Conservation (phyloP, 1,140 invertebrate genomes). For the Drosophila lacteicornis region DNA sequence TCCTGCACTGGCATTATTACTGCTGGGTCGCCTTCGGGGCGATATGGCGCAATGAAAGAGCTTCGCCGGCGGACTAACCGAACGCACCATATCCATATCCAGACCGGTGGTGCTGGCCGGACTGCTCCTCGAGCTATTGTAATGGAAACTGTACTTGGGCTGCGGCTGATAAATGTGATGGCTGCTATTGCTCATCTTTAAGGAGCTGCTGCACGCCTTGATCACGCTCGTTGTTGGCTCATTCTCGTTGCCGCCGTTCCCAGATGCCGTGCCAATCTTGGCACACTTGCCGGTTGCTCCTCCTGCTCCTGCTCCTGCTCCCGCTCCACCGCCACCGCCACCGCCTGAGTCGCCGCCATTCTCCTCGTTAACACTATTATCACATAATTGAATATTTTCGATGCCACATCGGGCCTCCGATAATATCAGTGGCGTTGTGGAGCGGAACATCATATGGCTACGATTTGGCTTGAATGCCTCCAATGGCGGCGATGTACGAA, state of each 20-base stretch:
- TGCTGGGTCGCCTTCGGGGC: constrained; percentile 87
- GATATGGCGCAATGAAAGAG: constrained; percentile 89
- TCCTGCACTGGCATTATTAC: constrained; percentile 65
- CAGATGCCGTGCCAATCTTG: constrained; percentile 42
- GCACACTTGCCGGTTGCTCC: constrained; percentile 52
- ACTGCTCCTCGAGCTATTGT: constrained; percentile 80
- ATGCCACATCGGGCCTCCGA: constrained; percentile 84
- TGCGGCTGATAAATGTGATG: constrained; percentile 84
- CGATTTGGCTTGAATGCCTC: constrained; percentile 93
- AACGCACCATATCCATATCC: constrained; percentile 86
- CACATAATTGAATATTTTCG: constrained; percentile 85
- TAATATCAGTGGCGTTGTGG: constrained; percentile 85
- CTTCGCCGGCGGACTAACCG: constrained; percentile 90
- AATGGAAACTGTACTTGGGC: constrained; percentile 84
- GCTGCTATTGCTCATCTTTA: constrained; percentile 84
- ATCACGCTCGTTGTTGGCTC: constrained; percentile 65
- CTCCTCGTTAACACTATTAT: constrained; percentile 85
- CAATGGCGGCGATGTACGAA: constrained; percentile 94
- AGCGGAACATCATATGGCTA: constrained; percentile 84
- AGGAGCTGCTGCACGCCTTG: constrained; percentile 74
- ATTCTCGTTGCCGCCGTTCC: constrained; percentile 56
- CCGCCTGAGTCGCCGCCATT: constrained; percentile 60
- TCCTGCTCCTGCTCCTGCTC: constrained; percentile 21
- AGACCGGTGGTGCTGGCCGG: constrained; percentile 84
- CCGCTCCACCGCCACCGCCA: constrained; percentile 9